A percentile compares a stretch with the other conserved stretches of the same genome.
Evolutionary conservation across 2,797 vertebrate species (phyloP).

Genomic region (Sebastes cheni): DNA sequence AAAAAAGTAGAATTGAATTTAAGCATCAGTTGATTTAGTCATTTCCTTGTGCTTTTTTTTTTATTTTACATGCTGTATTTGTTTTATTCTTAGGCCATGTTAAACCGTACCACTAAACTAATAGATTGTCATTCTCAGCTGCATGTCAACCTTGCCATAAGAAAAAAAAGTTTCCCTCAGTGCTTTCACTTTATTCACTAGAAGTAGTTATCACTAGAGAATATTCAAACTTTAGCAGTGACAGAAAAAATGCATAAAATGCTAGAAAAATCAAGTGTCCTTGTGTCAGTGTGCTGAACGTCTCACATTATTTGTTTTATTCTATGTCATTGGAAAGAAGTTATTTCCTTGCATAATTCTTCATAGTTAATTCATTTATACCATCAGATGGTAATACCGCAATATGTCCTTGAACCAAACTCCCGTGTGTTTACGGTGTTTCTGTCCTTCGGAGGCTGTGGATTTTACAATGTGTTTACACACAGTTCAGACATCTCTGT

Average conservation of each 20-base stretch:
- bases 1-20: neutral
- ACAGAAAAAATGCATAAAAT: slow-evolving; percentile 48
- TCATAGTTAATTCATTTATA: slow-evolving; percentile 22
- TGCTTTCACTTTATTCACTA: slow-evolving; percentile 29
- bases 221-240: slow-evolving; percentile 26
- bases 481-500: slow-evolving; percentile 41
- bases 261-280: slow-evolving; percentile 76
- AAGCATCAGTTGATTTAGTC: neutral
- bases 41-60: neutral
- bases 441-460: slow-evolving; percentile 37
- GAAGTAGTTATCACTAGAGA: slow-evolving; percentile 27
- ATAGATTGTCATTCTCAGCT: slow-evolving; percentile 29
- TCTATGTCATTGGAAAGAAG: neutral
- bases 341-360: neutral
- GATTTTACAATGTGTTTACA: slow-evolving; percentile 50
- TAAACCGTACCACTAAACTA: slow-evolving; percentile 22
- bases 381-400: slow-evolving; percentile 21
- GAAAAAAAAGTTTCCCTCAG: neutral
- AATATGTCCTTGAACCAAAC: slow-evolving; percentile 50
- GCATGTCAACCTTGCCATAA: slow-evolving; percentile 45
- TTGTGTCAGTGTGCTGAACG: slow-evolving; percentile 73
- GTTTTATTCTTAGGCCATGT: slow-evolving; percentile 24
- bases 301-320: slow-evolving; percentile 36
- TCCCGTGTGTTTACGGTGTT: slow-evolving; percentile 45
- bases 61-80: slow-evolving; percentile 5